Base-by-base conservation (phyloP, 2,888 invertebrate genomes). In the Trissonchulus sp. region DNA sequence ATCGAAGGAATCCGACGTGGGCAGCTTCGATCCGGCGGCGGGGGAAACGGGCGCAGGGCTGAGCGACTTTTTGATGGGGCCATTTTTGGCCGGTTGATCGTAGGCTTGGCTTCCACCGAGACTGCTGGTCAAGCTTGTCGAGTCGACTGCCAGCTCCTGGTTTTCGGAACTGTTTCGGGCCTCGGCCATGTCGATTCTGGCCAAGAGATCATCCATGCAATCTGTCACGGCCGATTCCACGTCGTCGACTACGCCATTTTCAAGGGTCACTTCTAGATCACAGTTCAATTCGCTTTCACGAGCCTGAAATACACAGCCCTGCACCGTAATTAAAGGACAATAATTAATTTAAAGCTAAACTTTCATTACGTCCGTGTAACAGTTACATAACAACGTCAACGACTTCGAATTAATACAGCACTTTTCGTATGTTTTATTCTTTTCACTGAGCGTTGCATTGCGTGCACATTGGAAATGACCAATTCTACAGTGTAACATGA, bases 141-240 rank as follows among this genome's bases (percentile, higher is more conserved):
- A 18, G 60, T 60, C n/a, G 18, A 60, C 60, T n/a, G 18, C 18
- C 3, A 65, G 15, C n/a, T 31, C 65, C 15, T 15, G 37, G 3
- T 8, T 38, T 15, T 48, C 48, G 48, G 48, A 8, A 8, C 8
- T 23, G 48, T 8, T 8, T 23, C 8, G 48, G 48, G 48, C 48
- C 23, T 48, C 38, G 15, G 23, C 3, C 35, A 68, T 34, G 68
- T 34, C 63, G 30, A 76, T 68, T 60, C 38, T 60, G 30, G 28
- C 30, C 30, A 76, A 34, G 1, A 74, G 33, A 31, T 74, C 76
- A n/a, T 69, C 34, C 33, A 75, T 28, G 23, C 74, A 48, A 28
- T 73, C 23, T 1, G 2, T 1, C 1, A 75, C 76, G 1, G 71
- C 69, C 31, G 38, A 62, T 3, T 73, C 72, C 30, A 34, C 75